Evolutionary conservation across 1,140 invertebrate species (phyloP), one percentile per base, ranked within the genome.

Genomic region (Brachystomella parvula): DNA sequence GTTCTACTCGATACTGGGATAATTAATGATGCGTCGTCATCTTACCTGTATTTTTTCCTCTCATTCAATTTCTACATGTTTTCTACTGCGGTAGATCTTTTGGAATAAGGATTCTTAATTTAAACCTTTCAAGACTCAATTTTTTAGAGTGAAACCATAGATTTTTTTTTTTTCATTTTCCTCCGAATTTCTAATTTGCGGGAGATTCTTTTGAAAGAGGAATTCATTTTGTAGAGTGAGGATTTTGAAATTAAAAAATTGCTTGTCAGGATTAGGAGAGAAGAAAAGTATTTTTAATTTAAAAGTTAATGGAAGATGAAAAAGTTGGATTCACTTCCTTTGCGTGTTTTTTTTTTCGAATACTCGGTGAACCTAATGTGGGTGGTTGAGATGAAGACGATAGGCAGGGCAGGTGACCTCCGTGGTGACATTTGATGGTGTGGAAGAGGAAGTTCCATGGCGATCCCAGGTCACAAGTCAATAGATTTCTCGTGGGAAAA

Each of bases 121-220:
- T 31, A 3, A 29, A 29, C 2, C 57, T 59, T 59, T 59, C 57
- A 59, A 59, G 30, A 28, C 57, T 29, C 57, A 59, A 59, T 59
- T 59, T 59, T 21, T 53, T 24, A 6, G 19, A 39, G 35, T 6
- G n/a, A n/a, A n/a, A n/a, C n/a, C n/a, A n/a, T n/a, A 39, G 35
- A 39, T 6, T 39, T 39, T 39, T 39, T 9, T 9, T 39, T 39
- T 39, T 6, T 6, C 6, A 39, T 26, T 24, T 53, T 15, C 9
- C 39, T 44, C 39, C 39, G 9, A 44, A n/a, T 9, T 15, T 15
- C 15, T 21, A 53, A 29, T 29, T 57, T 57, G n/a, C 28, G n/a
- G 53, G 28, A 21, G 21, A 57, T 57, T 21, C 53, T 24, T 57
- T 57, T 57, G 53, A 24, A 12, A 57, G 28, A 12, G 44, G 44